Base-by-base conservation (phyloP, 2,888 invertebrate species). In the Yponomeuta evonymella region DNA sequence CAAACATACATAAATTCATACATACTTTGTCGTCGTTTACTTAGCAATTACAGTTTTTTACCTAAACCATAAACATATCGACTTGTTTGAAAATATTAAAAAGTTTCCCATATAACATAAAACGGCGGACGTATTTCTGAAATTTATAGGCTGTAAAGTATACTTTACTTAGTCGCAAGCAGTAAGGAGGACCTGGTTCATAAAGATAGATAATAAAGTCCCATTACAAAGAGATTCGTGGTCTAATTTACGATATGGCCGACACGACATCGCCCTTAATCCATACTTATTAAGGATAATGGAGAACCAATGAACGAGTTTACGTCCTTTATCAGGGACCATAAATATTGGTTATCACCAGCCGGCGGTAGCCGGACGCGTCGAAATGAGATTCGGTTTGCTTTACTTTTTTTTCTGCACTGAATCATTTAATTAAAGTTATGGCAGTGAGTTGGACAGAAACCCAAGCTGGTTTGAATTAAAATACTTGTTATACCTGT, bases 261-360 rank as follows among this genome's bases (percentile, higher is more conserved):
- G 81, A 81, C 79, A 74, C 78, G 77, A 79, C 83, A 84, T 85
- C 83, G 80, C 88, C 86, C 84, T 81, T 89, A 90, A 91, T 91
- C 90, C 89, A 84, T 86, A 90, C 90, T 91, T 91, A 90, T 89
- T 90, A 89, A 86, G 90, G 90, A 87, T 90, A 90, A 91, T 90
- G 86, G 90, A 77, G 81, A 89, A 89, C 88, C 88, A 81, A 89
- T 89, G 87, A 85, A 87, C 86, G 86, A 88, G 85, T 89, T 87
- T 67, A 33, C 80, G 85, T 84, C 86, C 82, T 89, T 87, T 90
- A 90, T 90, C 90, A 85, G 73, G 72, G 76, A 76, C 78, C 85
- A 83, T 89, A 90, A 90, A 89, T 89, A 87, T 71, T 48, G 58
- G 67, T 66, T 72, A 72, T 72, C 71, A 43, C 67, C 36, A 71